Percentiles rank a stretch among this genome's conserved stretches.
These are phyloP conservation scores for Lepidotrigona ventralis DNA, from an alignment of 1,140 invertebrate genomes.

Conservation along the genomic window DNA sequence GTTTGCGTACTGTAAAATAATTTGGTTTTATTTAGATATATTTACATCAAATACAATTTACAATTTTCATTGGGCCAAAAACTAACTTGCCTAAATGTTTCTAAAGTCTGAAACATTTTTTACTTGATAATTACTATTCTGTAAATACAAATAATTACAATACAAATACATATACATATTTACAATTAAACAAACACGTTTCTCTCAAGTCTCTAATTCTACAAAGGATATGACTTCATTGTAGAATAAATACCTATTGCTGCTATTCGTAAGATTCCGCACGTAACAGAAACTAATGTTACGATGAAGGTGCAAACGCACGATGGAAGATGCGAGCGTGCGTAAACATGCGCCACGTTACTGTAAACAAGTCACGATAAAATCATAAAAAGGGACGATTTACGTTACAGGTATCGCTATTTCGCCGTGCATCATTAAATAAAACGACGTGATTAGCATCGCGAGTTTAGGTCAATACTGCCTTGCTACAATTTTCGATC, in stretches of 20 bases:
- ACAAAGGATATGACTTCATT: conserved; percentile 14
- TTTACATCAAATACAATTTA: too few species aligned
- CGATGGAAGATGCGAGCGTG: background rate
- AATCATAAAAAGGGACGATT: conserved; percentile 54
- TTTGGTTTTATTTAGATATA: too few species aligned
- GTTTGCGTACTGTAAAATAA: too few species aligned
- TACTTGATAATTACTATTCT: too few species aligned
- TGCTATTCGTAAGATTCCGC: conserved; percentile 35
- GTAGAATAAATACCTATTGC: conserved; percentile 25
- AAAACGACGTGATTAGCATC: conserved; percentile 47
- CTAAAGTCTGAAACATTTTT: background rate
- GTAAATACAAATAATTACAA: too few species aligned
- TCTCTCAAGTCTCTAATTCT: background rate
- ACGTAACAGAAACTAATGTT: conserved; percentile 34
- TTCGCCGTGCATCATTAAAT: conserved; percentile 49
- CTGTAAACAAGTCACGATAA: conserved; percentile 26
- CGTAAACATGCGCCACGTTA: conserved; percentile 32
- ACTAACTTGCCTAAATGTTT: background rate
- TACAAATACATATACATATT: background rate
- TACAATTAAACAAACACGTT: background rate
- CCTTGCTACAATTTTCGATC: background rate
- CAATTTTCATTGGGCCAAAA: too few species aligned
- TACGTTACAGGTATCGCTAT: conserved; percentile 49
- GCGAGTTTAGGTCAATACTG: conserved; percentile 45
- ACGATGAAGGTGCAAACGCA: conserved; percentile 38